Conservation (phyloP, 2,797 vertebrate genomes). For the Halcyon chelicuti region DNA sequence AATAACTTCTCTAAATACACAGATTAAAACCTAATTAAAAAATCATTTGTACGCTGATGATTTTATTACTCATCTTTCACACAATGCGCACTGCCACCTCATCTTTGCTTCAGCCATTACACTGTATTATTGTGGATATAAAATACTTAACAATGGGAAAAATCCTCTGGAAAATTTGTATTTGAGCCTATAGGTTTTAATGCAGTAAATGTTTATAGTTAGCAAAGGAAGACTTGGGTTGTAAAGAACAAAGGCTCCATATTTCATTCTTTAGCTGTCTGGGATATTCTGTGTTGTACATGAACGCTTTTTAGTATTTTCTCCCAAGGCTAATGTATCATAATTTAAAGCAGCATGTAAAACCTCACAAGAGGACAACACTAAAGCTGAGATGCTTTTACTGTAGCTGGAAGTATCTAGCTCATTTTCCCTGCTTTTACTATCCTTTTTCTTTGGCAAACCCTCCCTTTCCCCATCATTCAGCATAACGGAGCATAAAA, state of each 20-base stretch:
- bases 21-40: conserved; percentile 92
- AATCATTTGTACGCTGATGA: conserved; percentile 89
- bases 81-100: conserved; percentile 77
- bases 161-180: conserved; percentile 64
- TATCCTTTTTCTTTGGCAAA: conserved; percentile 60
- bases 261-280: conserved; percentile 68
- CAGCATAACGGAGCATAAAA: conserved; percentile 58
- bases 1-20: conserved; percentile 86
- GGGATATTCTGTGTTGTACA: conserved; percentile 67
- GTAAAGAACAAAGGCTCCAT: conserved; percentile 67
- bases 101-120: conserved; percentile 67
- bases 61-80: conserved; percentile 87
- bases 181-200: conserved; percentile 61
- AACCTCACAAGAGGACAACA: conserved; percentile 76
- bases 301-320: conserved; percentile 67
- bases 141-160: conserved; percentile 67
- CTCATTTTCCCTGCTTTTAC: conserved; percentile 67
- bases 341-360: conserved; percentile 74
- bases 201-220: conserved; percentile 68
- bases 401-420: conserved; percentile 64
- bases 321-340: conserved; percentile 78
- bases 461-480: conserved; percentile 30
- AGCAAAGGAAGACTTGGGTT: conserved; percentile 57
- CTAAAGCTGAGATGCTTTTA: conserved; percentile 71
- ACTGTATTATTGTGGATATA: conserved; percentile 56